phyloP scores from a whole-genome alignment of 2,888 invertebrate genomes.

The Margaritifera margaritifera region DNA sequence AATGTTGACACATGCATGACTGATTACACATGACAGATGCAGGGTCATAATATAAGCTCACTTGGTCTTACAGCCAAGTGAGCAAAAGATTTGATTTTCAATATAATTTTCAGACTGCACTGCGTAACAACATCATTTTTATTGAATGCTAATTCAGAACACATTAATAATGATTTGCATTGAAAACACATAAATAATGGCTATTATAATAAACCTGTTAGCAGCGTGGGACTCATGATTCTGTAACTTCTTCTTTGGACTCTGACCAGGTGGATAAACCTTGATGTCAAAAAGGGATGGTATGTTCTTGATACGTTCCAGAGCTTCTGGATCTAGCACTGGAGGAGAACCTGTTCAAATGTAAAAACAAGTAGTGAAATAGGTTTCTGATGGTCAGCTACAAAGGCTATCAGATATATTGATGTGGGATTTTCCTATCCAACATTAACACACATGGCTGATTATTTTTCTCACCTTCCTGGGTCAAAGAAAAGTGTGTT shows the following conservation, averaged over 20 bases:
- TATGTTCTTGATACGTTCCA: slow-evolving; percentile 63
- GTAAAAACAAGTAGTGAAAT: neutral
- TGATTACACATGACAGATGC: no score
- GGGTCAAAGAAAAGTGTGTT: no score
- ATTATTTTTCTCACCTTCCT: no score
- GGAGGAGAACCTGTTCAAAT: slow-evolving; percentile 64
- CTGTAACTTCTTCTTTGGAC: slow-evolving; percentile 41
- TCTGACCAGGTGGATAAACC: slow-evolving; percentile 61
- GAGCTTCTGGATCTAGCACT: slow-evolving; percentile 49
- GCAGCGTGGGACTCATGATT: neutral
- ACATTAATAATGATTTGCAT: neutral
- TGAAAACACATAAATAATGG: neutral
- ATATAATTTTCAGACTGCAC: neutral
- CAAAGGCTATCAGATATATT: neutral
- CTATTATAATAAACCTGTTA: neutral
- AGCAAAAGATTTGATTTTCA: no score
- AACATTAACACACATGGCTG: no score
- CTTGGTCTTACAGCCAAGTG: no score
- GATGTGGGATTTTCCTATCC: neutral
- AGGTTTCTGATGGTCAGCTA: neutral
- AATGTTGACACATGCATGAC: no score
- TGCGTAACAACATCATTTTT: neutral
- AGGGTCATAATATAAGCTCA: no score
- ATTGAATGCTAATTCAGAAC: neutral
- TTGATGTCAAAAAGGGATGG: slow-evolving; percentile 71